Evolutionary conservation across 2,113 vertebrate genomes (phyloP).

Genomic region (Oophaga pumilio): DNA sequence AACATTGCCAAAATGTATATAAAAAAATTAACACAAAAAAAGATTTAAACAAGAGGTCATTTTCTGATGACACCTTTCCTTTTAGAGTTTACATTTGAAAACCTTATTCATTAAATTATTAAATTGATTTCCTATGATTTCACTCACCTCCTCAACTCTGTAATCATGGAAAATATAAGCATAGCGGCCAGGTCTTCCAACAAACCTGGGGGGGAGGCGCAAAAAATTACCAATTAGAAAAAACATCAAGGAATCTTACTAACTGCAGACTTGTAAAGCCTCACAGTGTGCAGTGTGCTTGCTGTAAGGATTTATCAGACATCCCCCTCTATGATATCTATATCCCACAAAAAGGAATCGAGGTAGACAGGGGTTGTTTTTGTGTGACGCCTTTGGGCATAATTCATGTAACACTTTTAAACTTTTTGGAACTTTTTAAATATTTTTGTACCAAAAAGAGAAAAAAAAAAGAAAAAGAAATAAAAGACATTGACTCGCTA

Average conservation of each 20-base stretch:
- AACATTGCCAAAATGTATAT: no score
- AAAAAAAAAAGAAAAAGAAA: neutral
- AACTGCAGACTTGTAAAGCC: no score
- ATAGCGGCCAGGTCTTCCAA: conserved; percentile 89
- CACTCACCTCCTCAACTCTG: conserved; percentile 91
- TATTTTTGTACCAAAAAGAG: neutral
- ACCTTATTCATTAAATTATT: neutral
- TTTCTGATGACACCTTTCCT: no score
- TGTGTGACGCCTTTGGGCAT: neutral
- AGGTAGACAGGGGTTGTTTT: neutral
- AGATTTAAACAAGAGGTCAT: no score
- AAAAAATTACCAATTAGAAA: neutral
- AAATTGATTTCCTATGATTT: neutral
- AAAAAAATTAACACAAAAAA: no score
- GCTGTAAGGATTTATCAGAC: no score
- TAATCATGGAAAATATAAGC: conserved; percentile 90
- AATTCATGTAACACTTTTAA: neutral
- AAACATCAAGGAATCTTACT: neutral
- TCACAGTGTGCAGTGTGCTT: no score
- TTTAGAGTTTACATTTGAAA: no score
- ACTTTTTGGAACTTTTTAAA: neutral
- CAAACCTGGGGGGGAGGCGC: conserved; percentile 83
- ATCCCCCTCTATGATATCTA: no score
- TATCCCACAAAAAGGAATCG: no score
- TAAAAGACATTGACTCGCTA: no score